Percentiles rank a stretch among this genome's conserved stretches.
Evolutionary conservation across 2,113 vertebrate species (phyloP).

Genomic region (Antechinus stuartii): DNA sequence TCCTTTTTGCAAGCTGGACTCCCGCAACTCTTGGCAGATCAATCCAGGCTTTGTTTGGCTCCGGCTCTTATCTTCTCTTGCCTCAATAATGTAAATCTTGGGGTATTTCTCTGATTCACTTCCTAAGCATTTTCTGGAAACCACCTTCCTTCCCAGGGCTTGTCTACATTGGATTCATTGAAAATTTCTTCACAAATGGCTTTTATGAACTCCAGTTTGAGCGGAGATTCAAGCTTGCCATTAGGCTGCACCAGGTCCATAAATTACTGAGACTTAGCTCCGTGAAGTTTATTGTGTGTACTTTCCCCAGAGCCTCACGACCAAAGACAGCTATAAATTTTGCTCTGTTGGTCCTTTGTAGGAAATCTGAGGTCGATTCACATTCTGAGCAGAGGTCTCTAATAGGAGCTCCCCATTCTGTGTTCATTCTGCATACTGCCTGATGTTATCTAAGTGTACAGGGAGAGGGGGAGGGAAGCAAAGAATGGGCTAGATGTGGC

Average conservation of each 20-base stretch:
- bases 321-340: neutral
- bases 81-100: neutral
- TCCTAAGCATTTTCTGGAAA: constrained; percentile 4
- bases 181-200: neutral
- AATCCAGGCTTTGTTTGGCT: neutral
- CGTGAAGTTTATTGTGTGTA: neutral
- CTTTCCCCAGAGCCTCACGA: neutral
- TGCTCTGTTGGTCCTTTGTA: neutral
- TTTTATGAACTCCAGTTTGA: neutral
- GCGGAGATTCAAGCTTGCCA: neutral
- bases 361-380: neutral
- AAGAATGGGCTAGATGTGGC: neutral
- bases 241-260: neutral
- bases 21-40: neutral
- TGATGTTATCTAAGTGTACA: neutral
- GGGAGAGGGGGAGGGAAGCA: neutral
- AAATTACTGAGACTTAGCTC: neutral
- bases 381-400: neutral
- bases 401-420: neutral
- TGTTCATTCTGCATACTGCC: neutral
- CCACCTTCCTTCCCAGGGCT: neutral
- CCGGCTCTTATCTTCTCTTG: neutral
- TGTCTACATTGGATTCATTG: neutral
- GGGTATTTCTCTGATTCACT: neutral
- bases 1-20: neutral